These are phyloP conservation scores for Drosophila rellima DNA, from an alignment of 2,888 invertebrate genomes.

Conservation along the genomic window DNA sequence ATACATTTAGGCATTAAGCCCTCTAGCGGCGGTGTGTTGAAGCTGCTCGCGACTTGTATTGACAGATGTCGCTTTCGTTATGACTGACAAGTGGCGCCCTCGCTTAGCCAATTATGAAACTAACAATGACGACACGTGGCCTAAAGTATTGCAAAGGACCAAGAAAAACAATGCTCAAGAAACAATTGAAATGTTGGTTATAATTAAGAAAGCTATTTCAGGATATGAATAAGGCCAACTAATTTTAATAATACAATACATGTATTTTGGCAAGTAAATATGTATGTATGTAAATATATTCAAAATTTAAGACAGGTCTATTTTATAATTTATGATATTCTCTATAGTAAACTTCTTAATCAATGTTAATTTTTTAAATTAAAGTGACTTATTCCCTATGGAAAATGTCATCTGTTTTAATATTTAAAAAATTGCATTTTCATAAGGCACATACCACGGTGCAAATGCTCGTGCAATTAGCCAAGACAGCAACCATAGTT, in stretches of 20 bases:
- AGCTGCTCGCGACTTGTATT: slow-evolving; percentile 21
- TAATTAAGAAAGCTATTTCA: too few species aligned
- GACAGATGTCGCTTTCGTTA: slow-evolving; percentile 66
- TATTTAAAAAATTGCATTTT: not conserved
- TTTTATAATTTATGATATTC: too few species aligned
- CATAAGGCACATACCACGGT: slow-evolving; percentile 45
- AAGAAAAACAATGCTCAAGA: not conserved
- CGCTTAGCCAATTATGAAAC: slow-evolving; percentile 24
- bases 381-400: too few species aligned
- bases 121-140: slow-evolving; percentile 4
- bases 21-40: slow-evolving; percentile 32
- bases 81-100: slow-evolving; percentile 55
- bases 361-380: too few species aligned
- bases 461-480: slow-evolving; percentile 60
- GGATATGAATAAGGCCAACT: too few species aligned
- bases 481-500: slow-evolving; percentile 70
- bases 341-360: too few species aligned
- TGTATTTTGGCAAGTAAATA: not conserved
- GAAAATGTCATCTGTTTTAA: not conserved
- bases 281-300: not conserved
- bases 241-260: too few species aligned
- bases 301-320: too few species aligned
- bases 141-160: not conserved
- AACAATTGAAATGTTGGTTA: not conserved
- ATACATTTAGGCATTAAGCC: slow-evolving; percentile 43